A percentile compares a stretch with the other conserved stretches of the same genome.
Conservation (phyloP, 37 sponge, comb jelly and placozoan genomes). For the Haliclona indistincta region DNA sequence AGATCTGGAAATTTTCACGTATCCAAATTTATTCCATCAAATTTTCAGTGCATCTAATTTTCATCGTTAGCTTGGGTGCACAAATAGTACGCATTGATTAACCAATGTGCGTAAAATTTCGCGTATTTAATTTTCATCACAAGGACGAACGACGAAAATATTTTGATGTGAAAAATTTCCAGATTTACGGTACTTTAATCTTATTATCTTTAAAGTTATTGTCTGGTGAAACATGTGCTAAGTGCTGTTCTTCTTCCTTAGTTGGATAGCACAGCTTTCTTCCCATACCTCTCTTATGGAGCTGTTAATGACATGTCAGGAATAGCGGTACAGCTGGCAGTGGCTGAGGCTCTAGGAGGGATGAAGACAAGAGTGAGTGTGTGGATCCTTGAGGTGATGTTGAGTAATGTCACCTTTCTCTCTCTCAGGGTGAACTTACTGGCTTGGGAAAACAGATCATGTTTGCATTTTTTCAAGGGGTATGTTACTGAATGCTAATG, state of each 20-base stretch:
- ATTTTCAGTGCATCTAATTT: too few relatives aligned
- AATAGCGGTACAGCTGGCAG: slow-evolving; percentile 55
- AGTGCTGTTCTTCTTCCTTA: slow-evolving; percentile 1
- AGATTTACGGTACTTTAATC: background rate
- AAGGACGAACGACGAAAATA: too few relatives aligned
- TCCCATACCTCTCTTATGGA: slow-evolving; percentile 55
- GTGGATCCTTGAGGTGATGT: background rate
- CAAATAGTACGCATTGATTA: too few relatives aligned
- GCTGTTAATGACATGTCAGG: slow-evolving; percentile 73
- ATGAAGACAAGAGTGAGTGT: slow-evolving; percentile 54
- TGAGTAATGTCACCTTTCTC: background rate
- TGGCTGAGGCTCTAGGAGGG: slow-evolving; percentile 61
- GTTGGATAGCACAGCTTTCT: slow-evolving; percentile 67
- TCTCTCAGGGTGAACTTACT: slow-evolving; percentile 15
- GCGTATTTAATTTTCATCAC: too few relatives aligned
- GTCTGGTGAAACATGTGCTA: slow-evolving; percentile 1
- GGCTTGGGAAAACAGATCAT: slow-evolving; percentile 34
- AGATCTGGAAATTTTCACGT: too few relatives aligned
- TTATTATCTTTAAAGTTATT: background rate
- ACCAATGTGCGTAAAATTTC: too few relatives aligned
- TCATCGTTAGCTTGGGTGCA: too few relatives aligned
- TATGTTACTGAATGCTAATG: too few relatives aligned
- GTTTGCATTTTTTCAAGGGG: slow-evolving; percentile 80
- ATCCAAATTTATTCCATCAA: too few relatives aligned
- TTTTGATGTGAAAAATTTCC: too few relatives aligned